phyloP scores from a whole-genome alignment of 2,888 invertebrate species.

The Drosophila merina region DNA sequence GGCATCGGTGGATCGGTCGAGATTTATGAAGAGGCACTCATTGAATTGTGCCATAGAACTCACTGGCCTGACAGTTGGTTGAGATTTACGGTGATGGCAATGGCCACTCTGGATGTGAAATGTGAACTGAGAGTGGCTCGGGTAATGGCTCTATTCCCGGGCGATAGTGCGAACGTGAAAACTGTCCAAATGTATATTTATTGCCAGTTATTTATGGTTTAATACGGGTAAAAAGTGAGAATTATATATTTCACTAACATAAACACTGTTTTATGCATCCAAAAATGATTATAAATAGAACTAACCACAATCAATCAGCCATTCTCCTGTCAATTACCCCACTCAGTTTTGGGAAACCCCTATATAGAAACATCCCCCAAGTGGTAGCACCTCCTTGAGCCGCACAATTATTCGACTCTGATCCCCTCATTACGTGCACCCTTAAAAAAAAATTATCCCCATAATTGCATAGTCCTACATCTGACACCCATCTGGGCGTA shows the following conservation, averaged over 20 bases:
- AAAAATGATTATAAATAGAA: background rate
- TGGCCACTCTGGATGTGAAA: slow-evolving; percentile 19
- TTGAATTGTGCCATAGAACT: slow-evolving; percentile 73
- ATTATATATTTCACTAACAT: background rate
- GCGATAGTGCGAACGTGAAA: slow-evolving; percentile 24
- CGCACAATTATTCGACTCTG: slow-evolving; percentile 16
- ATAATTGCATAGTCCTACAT: slow-evolving; percentile 43
- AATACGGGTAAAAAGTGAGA: background rate
- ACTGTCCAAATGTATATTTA: slow-evolving; percentile 18
- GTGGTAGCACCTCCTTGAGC: slow-evolving; percentile 19
- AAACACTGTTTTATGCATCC: background rate
- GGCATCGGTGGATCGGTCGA: slow-evolving; percentile 35
- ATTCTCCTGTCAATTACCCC: background rate
- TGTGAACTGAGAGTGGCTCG: slow-evolving; percentile 17
- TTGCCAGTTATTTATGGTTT: slow-evolving; percentile 18
- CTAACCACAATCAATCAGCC: background rate
- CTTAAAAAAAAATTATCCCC: slow-evolving; percentile 21
- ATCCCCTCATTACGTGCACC: slow-evolving; percentile 30
- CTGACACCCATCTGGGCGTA: slow-evolving; percentile 61
- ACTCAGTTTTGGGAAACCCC: background rate
- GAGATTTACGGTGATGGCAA: slow-evolving; percentile 72
- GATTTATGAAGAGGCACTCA: slow-evolving; percentile 76
- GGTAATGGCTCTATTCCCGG: slow-evolving; percentile 33
- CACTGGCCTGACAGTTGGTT: slow-evolving; percentile 67
- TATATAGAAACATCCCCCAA: background rate